phyloP scores from a whole-genome alignment of 2,888 invertebrate species.

The Archips xylosteana region DNA sequence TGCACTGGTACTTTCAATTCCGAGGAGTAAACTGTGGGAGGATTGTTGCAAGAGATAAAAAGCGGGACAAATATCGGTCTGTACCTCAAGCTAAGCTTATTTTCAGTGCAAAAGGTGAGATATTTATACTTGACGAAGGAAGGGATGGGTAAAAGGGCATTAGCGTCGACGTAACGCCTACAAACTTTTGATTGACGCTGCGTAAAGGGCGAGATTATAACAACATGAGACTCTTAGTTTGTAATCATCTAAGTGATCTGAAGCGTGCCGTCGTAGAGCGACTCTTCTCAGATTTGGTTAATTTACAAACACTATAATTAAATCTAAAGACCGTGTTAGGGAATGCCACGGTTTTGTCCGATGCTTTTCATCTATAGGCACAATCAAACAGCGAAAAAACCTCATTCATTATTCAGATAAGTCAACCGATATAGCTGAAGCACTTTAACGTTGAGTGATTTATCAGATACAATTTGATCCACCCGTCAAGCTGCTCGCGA shows the following conservation, averaged over 20 bases:
- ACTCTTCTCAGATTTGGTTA: not conserved
- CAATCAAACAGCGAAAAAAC: slow-evolving; percentile 3
- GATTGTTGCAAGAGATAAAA: slow-evolving; percentile 24
- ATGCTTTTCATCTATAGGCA: not conserved
- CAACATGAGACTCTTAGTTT: slow-evolving; percentile 23
- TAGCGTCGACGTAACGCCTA: slow-evolving; percentile 58
- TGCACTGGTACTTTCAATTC: slow-evolving; percentile 1
- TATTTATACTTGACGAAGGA: slow-evolving; percentile 68
- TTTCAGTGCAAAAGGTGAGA: slow-evolving; percentile 57
- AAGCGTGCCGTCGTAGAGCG: not conserved
- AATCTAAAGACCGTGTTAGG: not conserved
- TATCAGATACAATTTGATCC: slow-evolving; percentile 36
- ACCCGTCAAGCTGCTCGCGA: slow-evolving; percentile 20
- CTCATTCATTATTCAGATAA: slow-evolving; percentile 24
- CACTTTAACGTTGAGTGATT: slow-evolving; percentile 36
- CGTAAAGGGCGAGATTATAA: slow-evolving; percentile 57
- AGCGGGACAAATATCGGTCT: slow-evolving; percentile 44
- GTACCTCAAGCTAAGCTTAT: slow-evolving; percentile 42
- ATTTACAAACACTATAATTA: not conserved
- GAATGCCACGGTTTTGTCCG: not conserved
- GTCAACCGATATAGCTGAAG: slow-evolving; percentile 3
- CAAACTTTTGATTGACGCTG: slow-evolving; percentile 70
- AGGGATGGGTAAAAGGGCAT: slow-evolving; percentile 64
- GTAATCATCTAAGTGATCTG: slow-evolving; percentile 24
- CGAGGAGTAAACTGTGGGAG: slow-evolving; percentile 13